These are phyloP conservation scores for Pardosa pseudoannulata DNA, from an alignment of 2,888 invertebrate species.

Conservation along the genomic window DNA sequence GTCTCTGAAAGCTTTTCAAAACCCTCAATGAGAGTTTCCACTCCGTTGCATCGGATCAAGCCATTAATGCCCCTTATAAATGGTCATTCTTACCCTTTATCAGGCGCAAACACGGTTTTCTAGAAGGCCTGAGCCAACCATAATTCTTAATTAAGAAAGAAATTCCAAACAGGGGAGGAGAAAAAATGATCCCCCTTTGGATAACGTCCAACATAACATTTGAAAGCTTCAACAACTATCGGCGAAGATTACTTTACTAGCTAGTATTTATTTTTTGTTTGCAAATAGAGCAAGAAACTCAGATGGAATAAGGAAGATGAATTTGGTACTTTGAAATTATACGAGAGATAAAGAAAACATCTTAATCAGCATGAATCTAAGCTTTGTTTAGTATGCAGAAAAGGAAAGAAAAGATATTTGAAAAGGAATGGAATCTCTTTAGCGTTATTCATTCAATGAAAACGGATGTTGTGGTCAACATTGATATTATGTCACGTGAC, in stretches of 20 bases:
- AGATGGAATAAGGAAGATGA: background rate
- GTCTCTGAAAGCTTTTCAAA: too few relatives aligned
- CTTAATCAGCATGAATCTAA: slow-evolving; percentile 40
- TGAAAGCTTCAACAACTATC: slow-evolving; percentile 51
- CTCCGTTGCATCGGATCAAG: background rate
- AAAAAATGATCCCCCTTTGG: slow-evolving; percentile 32
- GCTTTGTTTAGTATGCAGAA: too few relatives aligned
- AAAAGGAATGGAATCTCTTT: too few relatives aligned
- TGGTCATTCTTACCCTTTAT: background rate
- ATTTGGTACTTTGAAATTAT: too few relatives aligned
- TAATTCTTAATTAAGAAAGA: slow-evolving; percentile 46
- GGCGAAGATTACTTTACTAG: slow-evolving; percentile 1
- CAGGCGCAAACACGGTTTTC: background rate
- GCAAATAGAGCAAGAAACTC: background rate
- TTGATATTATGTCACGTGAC: too few relatives aligned
- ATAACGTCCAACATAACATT: slow-evolving; percentile 51
- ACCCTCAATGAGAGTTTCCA: background rate
- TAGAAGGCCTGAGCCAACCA: background rate
- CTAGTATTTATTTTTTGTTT: background rate
- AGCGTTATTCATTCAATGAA: too few relatives aligned
- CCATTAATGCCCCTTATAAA: background rate
- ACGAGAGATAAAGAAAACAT: slow-evolving; percentile 12
- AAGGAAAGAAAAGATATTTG: too few relatives aligned
- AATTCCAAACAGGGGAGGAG: background rate
- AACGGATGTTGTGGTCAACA: too few relatives aligned